Evolutionary conservation across 2,797 vertebrate species (phyloP).

Genomic region (Eulemur albifrons): DNA sequence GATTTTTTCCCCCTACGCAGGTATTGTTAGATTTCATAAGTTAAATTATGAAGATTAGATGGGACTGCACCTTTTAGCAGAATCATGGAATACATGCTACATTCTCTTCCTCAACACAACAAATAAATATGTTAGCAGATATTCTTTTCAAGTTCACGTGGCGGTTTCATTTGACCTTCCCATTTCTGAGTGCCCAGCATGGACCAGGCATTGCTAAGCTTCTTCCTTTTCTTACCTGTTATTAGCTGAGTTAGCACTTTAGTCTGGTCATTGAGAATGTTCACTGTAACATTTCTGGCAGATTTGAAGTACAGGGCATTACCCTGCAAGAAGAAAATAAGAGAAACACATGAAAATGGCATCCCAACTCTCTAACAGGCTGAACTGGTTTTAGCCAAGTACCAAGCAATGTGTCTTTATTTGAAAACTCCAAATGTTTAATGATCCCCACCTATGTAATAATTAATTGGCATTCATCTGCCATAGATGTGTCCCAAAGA

Average conservation of each 20-base stretch:
- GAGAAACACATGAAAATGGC: conserved; percentile 61
- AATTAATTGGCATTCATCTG: background rate
- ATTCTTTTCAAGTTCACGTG: background rate
- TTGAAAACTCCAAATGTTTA: background rate
- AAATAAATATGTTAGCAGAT: background rate
- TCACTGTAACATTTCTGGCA: conserved; percentile 96
- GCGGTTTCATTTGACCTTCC: background rate
- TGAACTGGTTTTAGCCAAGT: background rate
- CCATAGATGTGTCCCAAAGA: background rate
- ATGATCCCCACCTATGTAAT: background rate
- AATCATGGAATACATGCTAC: background rate
- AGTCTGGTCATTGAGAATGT: conserved; percentile 94
- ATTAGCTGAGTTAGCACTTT: conserved; percentile 95
- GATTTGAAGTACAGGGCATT: conserved; percentile 97
- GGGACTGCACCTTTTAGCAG: background rate
- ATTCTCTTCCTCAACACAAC: background rate
- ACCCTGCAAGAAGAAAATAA: conserved; percentile 87
- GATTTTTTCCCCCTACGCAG: background rate
- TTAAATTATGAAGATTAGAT: background rate
- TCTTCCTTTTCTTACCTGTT: conserved; percentile 89
- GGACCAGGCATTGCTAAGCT: background rate
- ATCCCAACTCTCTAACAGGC: background rate
- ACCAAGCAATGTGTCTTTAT: background rate
- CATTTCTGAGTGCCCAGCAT: background rate
- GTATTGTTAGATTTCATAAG: background rate